phyloP scores from a whole-genome alignment of 1,140 invertebrate genomes.

The Halyomorpha halys region DNA sequence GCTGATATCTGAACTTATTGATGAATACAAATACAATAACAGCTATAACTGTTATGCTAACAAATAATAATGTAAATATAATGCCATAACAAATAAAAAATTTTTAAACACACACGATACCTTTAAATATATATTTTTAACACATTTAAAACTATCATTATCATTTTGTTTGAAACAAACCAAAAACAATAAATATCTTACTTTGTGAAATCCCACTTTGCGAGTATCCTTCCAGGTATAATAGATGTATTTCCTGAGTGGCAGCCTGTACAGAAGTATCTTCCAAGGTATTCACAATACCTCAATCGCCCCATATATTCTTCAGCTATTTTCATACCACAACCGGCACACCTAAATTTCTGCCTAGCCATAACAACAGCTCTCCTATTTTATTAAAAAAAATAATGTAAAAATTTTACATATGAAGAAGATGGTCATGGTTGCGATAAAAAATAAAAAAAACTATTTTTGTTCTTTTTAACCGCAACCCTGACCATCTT shows the following conservation, averaged over 20 bases:
- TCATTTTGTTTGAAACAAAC: constrained; percentile 31
- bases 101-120: no score
- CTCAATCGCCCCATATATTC: constrained; percentile 60
- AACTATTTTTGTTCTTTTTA: no score
- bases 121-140: no score
- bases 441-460: no score
- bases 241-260: constrained; percentile 63
- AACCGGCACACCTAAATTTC: constrained; percentile 73
- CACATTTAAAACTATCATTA: no score
- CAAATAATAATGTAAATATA: no score
- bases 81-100: no score
- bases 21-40: no score
- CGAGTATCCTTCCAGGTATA: constrained; percentile 67
- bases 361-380: constrained; percentile 58
- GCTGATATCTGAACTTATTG: no score
- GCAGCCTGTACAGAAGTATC: constrained; percentile 82
- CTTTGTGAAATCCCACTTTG: constrained; percentile 62
- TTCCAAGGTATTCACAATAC: constrained; percentile 76
- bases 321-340: constrained; percentile 65
- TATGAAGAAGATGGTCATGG: no score
- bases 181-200: constrained; percentile 50
- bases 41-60: no score
- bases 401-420: neutral
- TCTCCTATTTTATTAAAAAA: constrained; percentile 43
- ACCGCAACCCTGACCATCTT: no score